phyloP scores from a whole-genome alignment of 2,888 invertebrate species.

The Epinotia demarniana region DNA sequence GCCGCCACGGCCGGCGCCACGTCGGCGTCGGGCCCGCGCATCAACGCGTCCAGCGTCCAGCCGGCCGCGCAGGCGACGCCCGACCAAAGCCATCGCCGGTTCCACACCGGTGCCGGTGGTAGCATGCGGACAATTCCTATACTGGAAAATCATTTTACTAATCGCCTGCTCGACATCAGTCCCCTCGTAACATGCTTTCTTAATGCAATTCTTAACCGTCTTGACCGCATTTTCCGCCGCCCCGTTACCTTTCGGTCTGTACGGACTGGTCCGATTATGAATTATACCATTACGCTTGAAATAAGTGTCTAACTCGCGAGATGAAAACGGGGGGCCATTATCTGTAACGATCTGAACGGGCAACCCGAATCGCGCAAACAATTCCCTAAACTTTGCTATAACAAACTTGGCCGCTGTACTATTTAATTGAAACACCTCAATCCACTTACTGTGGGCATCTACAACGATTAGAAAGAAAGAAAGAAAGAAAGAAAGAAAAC shows the following conservation, averaged over 20 bases:
- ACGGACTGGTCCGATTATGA: constrained; percentile 1
- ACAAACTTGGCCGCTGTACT: constrained; percentile 10
- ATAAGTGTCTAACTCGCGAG: constrained; percentile 3
- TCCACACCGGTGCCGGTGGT: too few species aligned
- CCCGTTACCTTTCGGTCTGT: constrained; percentile 17
- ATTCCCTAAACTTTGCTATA: background rate
- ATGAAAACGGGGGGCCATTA: constrained; percentile 13
- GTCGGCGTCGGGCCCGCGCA: too few species aligned
- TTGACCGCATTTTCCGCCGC: constrained; percentile 19
- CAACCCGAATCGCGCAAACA: constrained; percentile 19
- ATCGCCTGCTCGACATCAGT: too few species aligned
- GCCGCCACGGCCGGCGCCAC: too few species aligned
- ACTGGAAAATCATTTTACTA: too few species aligned
- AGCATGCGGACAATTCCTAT: too few species aligned
- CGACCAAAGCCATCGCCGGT: too few species aligned
- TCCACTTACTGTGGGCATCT: constrained; percentile 29
- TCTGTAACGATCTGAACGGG: constrained; percentile 9
- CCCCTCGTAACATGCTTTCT: constrained; percentile 10
- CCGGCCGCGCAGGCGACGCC: too few species aligned
- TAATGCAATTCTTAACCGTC: constrained; percentile 10
- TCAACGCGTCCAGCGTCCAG: too few species aligned
- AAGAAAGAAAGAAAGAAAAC: too few species aligned
- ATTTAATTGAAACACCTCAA: constrained; percentile 1
- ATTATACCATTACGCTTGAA: constrained; percentile 5
- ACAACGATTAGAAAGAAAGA: constrained; percentile 7